A percentile compares a stretch with the other conserved stretches of the same genome.
Evolutionary conservation across 2,113 vertebrate species (phyloP).

Genomic region (Indicator indicator): DNA sequence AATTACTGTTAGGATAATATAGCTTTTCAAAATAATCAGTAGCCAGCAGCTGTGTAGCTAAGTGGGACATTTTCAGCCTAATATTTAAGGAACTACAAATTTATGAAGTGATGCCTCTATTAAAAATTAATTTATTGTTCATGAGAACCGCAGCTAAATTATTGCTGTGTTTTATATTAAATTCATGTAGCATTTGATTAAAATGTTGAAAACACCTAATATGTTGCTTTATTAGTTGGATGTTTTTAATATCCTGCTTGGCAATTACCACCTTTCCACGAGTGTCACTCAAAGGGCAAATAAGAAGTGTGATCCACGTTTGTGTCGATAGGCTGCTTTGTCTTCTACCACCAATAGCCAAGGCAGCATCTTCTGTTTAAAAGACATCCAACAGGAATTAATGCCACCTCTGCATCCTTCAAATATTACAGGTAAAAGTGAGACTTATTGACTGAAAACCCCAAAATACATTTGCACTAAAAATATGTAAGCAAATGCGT

Average conservation of each 20-base stretch:
- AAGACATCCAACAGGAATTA: neutral
- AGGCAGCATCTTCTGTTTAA: neutral
- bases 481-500: neutral
- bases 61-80: neutral
- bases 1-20: neutral
- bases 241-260: neutral
- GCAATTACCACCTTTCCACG: neutral
- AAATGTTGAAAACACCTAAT: neutral
- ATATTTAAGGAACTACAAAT: neutral
- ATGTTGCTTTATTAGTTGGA: neutral
- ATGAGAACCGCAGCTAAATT: neutral
- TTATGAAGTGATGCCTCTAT: neutral
- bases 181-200: neutral
- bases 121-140: neutral
- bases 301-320: neutral
- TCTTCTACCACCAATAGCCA: neutral
- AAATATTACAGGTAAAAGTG: neutral
- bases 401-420: neutral
- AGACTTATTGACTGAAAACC: neutral
- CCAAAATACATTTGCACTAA: neutral
- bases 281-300: neutral
- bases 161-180: neutral
- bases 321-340: accelerated
- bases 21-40: neutral
- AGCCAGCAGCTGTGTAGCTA: neutral